Evolutionary conservation across 2,797 vertebrate genomes (phyloP).

Genomic region (Oophaga sylvatica): DNA sequence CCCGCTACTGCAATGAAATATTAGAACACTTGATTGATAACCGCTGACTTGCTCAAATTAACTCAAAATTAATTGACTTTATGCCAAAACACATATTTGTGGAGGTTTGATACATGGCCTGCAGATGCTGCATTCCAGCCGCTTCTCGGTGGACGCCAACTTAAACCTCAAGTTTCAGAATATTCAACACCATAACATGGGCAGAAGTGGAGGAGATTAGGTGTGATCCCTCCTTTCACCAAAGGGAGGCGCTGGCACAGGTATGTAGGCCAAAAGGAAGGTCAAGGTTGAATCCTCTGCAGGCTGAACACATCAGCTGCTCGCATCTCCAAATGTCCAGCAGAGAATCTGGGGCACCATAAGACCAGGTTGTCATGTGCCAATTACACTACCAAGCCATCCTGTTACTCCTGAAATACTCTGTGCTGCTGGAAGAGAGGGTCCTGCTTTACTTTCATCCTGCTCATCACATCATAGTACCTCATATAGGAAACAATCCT

Average conservation of each 20-base stretch:
- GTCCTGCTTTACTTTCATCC: neutral
- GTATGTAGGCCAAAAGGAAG: neutral
- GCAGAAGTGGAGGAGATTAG: neutral
- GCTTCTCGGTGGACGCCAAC: neutral
- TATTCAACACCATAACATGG: neutral
- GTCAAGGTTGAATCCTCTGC: neutral
- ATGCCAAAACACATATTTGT: slow-evolving; percentile 55
- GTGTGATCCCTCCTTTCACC: neutral
- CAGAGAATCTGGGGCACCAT: neutral
- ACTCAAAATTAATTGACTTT: slow-evolving; percentile 41
- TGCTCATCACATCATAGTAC: too few species aligned
- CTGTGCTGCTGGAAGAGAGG: neutral
- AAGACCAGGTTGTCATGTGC: neutral
- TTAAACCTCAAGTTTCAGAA: slow-evolving; percentile 13
- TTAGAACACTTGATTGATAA: slow-evolving; percentile 18
- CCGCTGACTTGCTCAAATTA: slow-evolving; percentile 37
- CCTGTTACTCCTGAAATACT: neutral
- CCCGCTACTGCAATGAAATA: neutral
- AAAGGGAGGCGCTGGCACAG: neutral
- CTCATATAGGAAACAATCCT: neutral
- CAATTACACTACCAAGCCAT: neutral
- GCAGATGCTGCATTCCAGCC: slow-evolving; percentile 14
- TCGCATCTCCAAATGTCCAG: neutral
- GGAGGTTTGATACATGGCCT: slow-evolving; percentile 31
- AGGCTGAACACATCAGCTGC: neutral